A percentile compares a stretch with the other conserved stretches of the same genome.
Conservation (phyloP, 2,113 vertebrate species). For the Lepisosteus oculatus region DNA sequence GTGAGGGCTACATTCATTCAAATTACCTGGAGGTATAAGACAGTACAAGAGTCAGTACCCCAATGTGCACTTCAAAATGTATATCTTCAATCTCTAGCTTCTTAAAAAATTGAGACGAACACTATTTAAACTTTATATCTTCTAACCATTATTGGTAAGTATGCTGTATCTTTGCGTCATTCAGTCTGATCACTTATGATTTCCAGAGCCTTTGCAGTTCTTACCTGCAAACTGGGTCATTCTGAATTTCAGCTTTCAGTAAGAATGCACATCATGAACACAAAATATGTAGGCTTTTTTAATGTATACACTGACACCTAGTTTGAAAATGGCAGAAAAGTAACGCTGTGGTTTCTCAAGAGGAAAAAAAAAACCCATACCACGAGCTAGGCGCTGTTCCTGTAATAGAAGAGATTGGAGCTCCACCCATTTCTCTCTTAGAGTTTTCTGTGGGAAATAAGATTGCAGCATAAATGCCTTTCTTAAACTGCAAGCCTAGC, state of each 20-base stretch:
- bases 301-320: neutral
- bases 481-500: neutral
- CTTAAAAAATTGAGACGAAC: too few relatives aligned
- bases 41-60: neutral
- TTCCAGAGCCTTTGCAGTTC: too few relatives aligned
- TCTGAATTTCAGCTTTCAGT: too few relatives aligned
- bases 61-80: too few relatives aligned
- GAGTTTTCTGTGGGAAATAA: conserved; percentile 65
- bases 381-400: conserved; percentile 77
- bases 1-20: conserved; percentile 41
- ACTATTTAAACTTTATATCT: too few relatives aligned
- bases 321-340: conserved; percentile 36
- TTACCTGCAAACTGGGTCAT: too few relatives aligned
- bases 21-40: conserved; percentile 60
- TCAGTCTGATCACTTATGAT: too few relatives aligned
- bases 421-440: conserved; percentile 80
- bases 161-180: too few relatives aligned
- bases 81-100: too few relatives aligned
- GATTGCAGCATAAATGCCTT: neutral
- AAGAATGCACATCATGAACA: too few relatives aligned
- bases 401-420: conserved; percentile 71
- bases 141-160: too few relatives aligned
- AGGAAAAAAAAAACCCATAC: conserved; percentile 58
- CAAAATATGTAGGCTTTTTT: too few relatives aligned
- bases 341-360: conserved; percentile 52